Base-by-base conservation (phyloP, 1,140 invertebrate species). In the Bombus picipes region DNA sequence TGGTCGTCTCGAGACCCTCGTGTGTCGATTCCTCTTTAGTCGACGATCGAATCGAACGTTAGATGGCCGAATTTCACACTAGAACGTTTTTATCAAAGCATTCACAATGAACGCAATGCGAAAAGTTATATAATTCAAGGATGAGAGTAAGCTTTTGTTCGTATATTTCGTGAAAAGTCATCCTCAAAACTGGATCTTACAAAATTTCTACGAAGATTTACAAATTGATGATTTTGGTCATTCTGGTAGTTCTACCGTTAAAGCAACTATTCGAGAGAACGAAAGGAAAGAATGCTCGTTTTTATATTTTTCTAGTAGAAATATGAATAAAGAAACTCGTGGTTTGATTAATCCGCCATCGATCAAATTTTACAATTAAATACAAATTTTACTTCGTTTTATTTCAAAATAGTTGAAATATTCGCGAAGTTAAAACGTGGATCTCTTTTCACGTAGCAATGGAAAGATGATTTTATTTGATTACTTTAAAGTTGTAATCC, bases 321-420 rank as follows among this genome's bases (percentile, higher is more conserved):
- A 34, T 43, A 62, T 65, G 57, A 83, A 76, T 41, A 62, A 83
- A 73, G 53, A 76, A 83, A 75, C 73, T 83, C 75, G 37, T 6
- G n/a, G 28, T 34, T 68, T 28, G 34, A 70, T 83, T 83, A 68
- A 76, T 66, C 76, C 28, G 6, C 18, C 22, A 79, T 59, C 22
- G 39, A 84, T 84, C 34, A 72, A 41, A 37, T 39, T 41, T 22
- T 25, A 18, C n/a, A 13, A 79, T n/a, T 1, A 34, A 34, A 34
- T 34, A 34, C 32, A 34, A 34, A 65, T 65, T 79, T 79, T n/a
- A 15, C 22, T 68, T 37, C 0, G 1, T 15, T 25, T 37, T 22
- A 18, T 39, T 13, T 13, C 9, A 12, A 37, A 65, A 65, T 32
- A 15, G 32, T 34, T 2, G 65, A 66, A 9, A 66, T 18, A 1